These are phyloP conservation scores for Bucorvus abyssinicus DNA, from an alignment of 2,797 vertebrate species.

Conservation along the genomic window DNA sequence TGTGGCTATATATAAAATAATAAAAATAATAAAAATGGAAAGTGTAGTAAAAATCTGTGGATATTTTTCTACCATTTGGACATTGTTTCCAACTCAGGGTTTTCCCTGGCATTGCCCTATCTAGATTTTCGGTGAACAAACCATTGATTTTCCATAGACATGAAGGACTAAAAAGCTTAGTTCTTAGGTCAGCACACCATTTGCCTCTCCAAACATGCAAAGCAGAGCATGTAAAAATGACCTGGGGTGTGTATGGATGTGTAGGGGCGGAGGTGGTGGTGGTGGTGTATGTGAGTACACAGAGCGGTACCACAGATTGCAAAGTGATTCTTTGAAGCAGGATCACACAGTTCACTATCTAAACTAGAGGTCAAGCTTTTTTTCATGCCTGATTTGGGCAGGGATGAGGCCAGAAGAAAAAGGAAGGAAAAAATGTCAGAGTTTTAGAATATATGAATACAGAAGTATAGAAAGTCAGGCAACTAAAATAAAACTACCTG, in stretches of 20 bases:
- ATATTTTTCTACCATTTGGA: background rate
- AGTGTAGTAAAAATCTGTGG: background rate
- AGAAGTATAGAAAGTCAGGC: background rate
- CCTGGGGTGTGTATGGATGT: background rate
- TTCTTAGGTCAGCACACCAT: background rate
- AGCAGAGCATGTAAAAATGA: background rate
- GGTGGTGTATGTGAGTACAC: background rate
- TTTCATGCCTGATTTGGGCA: background rate
- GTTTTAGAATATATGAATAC: background rate
- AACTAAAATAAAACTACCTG: background rate
- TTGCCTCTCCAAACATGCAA: background rate
- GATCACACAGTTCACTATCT: background rate
- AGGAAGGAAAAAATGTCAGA: background rate
- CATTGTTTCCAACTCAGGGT: background rate
- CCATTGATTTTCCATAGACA: background rate
- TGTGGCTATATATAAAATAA: too few relatives aligned
- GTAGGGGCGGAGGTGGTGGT: too few relatives aligned
- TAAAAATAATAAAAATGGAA: background rate
- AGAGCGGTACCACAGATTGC: background rate
- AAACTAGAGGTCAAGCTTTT: background rate
- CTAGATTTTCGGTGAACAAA: background rate
- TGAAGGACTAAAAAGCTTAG: background rate
- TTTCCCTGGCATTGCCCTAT: background rate
- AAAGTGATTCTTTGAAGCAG: background rate
- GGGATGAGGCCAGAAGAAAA: background rate